Percentiles rank a stretch among this genome's conserved stretches.
These are phyloP conservation scores for Drosophila demipolita DNA, from an alignment of 2,888 invertebrate species.

Conservation along the genomic window DNA sequence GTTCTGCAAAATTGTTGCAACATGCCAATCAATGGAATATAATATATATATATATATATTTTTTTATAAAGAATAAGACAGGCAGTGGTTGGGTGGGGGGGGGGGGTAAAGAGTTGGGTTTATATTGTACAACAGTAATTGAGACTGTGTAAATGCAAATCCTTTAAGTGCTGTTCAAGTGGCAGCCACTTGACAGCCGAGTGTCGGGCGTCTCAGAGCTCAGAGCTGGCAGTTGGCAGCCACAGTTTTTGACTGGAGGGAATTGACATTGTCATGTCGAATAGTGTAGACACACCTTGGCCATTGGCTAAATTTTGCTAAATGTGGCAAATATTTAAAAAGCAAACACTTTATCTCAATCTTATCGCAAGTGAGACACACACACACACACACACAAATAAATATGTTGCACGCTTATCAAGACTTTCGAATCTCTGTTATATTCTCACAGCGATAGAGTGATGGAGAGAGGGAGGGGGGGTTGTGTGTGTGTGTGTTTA, in stretches of 20 bases:
- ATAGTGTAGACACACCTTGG: constrained; percentile 48
- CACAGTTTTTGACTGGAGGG: not conserved
- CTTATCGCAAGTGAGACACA: constrained; percentile 48
- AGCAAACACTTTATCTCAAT: constrained; percentile 49
- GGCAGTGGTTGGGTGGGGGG: not conserved
- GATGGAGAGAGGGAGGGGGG: not conserved
- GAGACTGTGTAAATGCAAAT: constrained; percentile 64
- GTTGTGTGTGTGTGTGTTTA: not conserved
- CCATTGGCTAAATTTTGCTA: constrained; percentile 27
- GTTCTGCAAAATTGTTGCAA: constrained; percentile 42
- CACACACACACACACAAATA: constrained; percentile 14
- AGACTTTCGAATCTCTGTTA: constrained; percentile 17
- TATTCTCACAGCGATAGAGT: not conserved
- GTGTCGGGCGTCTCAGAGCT: not conserved
- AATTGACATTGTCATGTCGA: constrained; percentile 35
- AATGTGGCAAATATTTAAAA: constrained; percentile 22
- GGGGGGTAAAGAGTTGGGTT: not conserved
- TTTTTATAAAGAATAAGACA: not conserved
- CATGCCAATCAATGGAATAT: constrained; percentile 43
- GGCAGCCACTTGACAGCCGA: constrained; percentile 38
- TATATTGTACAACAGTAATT: constrained; percentile 49
- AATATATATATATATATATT: not conserved
- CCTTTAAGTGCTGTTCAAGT: constrained; percentile 62
- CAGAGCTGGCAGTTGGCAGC: not conserved
- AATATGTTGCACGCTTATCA: constrained; percentile 24